These are phyloP conservation scores for Cheilosia variabilis DNA, from an alignment of 2,888 invertebrate genomes.

Conservation along the genomic window DNA sequence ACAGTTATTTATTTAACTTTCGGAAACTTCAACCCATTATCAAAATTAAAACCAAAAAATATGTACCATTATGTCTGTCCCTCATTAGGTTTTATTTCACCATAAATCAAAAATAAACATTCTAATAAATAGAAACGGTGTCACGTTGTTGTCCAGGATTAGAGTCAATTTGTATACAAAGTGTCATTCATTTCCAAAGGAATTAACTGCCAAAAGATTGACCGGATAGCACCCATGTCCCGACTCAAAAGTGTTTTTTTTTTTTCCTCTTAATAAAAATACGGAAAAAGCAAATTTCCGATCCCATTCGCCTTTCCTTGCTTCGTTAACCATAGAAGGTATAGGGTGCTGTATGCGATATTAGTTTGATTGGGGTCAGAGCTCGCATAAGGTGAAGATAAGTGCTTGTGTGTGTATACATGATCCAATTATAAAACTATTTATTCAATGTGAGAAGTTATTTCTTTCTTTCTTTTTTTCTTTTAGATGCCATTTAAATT, in stretches of 20 bases:
- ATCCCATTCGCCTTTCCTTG: constrained; percentile 2
- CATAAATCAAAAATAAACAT: constrained; percentile 74
- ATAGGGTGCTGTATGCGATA: constrained; percentile 10
- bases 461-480: constrained; percentile 8
- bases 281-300: constrained; percentile 24
- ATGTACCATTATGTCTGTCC: constrained; percentile 52
- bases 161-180: constrained; percentile 74
- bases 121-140: constrained; percentile 65
- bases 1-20: constrained; percentile 6
- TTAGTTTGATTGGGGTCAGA: constrained; percentile 62
- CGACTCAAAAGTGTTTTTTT: constrained; percentile 41
- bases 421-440: constrained; percentile 62
- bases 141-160: constrained; percentile 67
- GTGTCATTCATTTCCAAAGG: constrained; percentile 70
- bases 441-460: constrained; percentile 45
- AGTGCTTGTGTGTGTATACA: constrained; percentile 3
- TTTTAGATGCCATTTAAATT: constrained; percentile 56
- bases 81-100: constrained; percentile 55
- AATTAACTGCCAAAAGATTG: constrained; percentile 73
- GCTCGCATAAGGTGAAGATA: constrained; percentile 33
- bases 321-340: background rate
- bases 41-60: constrained; percentile 41
- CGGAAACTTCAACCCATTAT: constrained; percentile 29
- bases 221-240: constrained; percentile 52
- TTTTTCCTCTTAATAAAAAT: constrained; percentile 2